Percentiles rank a stretch among this genome's conserved stretches.
phyloP scores from a whole-genome alignment of 2,113 vertebrate species.

The Plecturocebus donacophilus region DNA sequence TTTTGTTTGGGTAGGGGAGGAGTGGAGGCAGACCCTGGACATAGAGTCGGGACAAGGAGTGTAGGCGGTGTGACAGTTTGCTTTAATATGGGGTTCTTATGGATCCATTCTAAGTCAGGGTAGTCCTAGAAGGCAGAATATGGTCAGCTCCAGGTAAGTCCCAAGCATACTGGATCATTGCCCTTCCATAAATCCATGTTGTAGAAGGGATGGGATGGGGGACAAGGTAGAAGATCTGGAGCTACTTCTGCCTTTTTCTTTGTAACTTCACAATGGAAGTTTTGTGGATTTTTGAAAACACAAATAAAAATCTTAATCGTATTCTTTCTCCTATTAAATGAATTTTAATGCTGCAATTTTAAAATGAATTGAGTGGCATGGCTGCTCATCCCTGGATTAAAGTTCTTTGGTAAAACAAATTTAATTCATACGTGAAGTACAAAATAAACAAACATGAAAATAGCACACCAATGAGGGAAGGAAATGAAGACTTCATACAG shows the following conservation, averaged over 20 bases:
- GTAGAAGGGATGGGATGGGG: rapidly evolving
- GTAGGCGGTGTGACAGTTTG: background rate
- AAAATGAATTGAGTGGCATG: background rate
- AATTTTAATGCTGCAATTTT: background rate
- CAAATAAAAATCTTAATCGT: background rate
- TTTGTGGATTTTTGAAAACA: background rate
- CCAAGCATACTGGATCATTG: background rate
- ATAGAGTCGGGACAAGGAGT: background rate
- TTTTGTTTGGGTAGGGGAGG: too few relatives aligned
- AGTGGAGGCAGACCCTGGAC: too few relatives aligned
- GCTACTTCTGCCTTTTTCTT: background rate
- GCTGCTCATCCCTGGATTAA: background rate
- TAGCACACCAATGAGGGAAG: background rate
- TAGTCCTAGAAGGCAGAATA: background rate
- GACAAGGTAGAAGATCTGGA: background rate
- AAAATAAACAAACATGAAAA: background rate
- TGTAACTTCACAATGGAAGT: background rate
- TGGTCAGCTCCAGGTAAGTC: too few relatives aligned
- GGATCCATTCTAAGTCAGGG: background rate
- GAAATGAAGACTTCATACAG: background rate
- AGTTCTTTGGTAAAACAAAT: background rate
- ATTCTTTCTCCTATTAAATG: background rate
- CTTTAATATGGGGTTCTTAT: background rate
- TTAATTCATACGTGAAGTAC: background rate
- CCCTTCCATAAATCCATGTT: background rate